phyloP scores from a whole-genome alignment of 1,140 invertebrate species.

The Eumaeus atala region DNA sequence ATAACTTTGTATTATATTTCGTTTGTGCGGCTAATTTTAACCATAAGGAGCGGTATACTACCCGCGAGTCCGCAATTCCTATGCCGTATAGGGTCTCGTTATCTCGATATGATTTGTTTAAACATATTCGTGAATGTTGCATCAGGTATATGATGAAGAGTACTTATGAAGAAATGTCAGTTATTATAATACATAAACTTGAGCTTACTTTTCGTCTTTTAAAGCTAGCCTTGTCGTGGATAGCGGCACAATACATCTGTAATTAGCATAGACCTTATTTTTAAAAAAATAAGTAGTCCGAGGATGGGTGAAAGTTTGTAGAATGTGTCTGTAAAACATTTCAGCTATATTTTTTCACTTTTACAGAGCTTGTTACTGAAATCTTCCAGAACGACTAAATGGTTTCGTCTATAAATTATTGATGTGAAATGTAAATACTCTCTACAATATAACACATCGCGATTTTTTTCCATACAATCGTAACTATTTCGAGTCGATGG shows the following conservation, averaged over 20 bases:
- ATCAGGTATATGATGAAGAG: too few relatives aligned
- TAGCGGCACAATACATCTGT: slow-evolving; percentile 41
- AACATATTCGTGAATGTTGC: too few relatives aligned
- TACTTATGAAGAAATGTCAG: too few relatives aligned
- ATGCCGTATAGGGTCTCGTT: too few relatives aligned
- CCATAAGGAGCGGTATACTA: too few relatives aligned
- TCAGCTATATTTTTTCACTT: slow-evolving; percentile 18
- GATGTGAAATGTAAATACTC: too few relatives aligned
- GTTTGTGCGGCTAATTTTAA: too few relatives aligned
- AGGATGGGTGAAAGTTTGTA: slow-evolving; percentile 39
- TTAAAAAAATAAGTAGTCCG: slow-evolving; percentile 38
- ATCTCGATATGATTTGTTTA: too few relatives aligned
- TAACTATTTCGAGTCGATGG: too few relatives aligned
- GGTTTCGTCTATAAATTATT: not conserved
- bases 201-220: slow-evolving; percentile 57
- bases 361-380: slow-evolving; percentile 1
- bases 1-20: too few relatives aligned
- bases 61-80: too few relatives aligned
- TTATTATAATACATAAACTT: not conserved
- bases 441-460: not conserved
- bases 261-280: slow-evolving; percentile 46
- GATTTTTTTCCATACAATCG: not conserved
- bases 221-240: slow-evolving; percentile 47
- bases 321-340: slow-evolving; percentile 46
- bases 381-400: not conserved